Base-by-base conservation (phyloP, 2,888 invertebrate species). In the Melitaea athalia region DNA sequence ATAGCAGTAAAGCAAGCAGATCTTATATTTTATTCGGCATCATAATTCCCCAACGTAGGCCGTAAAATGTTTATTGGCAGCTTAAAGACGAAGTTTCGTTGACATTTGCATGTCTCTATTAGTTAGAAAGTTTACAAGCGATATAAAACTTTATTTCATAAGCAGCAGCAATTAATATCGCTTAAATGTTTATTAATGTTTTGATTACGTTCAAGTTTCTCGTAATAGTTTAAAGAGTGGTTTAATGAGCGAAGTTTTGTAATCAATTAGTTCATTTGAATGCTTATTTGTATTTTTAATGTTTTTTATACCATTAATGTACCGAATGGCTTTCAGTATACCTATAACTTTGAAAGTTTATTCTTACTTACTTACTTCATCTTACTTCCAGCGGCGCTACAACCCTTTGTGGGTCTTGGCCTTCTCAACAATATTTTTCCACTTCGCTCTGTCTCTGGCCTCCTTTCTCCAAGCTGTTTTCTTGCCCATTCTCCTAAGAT, bases 21-120 rank as follows among this genome's bases (percentile, higher is more conserved):
- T 64, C 71, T 68, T 69, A 75, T 74, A 72, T 75, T 75, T 74
- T 72, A 74, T 75, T 75, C 70, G 67, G 45, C 52, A 57, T 69
- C 45, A 66, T 66, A 60, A 53, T 12, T n/a, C 17, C 5, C 53
- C 53, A 31, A 53, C 11, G 53, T 53, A 53, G 31, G 67, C 63
- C 62, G 63, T 67, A 59, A 67, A 67, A 67, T 67, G 67, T 67
- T 67, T 67, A 67, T 67, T 38, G 67, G 63, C 43, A 49, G 59
- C 63, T 67, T 63, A 52, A 59, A 43, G 52, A 31, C 42, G 15
- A 49, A 50, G 52, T 63, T 59, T 63, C 63, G 43, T 55, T 60
- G 55, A 59, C 65, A 59, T 68, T 70, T 66, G 60, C 52, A 49
- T 61, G 45, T 66, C 60, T 66, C 24, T 65, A 45, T 45, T 66